These are phyloP conservation scores for Muscicapa adusta DNA, from an alignment of 2,113 vertebrate species.

Conservation along the genomic window DNA sequence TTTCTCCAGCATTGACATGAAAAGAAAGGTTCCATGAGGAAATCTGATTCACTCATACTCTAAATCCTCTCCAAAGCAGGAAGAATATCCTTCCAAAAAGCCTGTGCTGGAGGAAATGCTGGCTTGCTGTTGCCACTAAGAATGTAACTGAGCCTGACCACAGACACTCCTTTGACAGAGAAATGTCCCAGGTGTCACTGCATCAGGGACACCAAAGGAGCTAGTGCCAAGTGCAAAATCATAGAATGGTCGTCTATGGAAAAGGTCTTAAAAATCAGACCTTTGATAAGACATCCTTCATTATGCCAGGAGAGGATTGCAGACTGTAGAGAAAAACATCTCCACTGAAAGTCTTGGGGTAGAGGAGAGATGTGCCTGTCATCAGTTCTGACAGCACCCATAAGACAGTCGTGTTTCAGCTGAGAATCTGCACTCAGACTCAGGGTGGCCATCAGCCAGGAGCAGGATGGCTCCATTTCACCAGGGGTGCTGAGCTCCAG, in stretches of 20 bases:
- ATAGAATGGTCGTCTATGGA: not conserved
- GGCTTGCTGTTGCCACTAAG: not conserved
- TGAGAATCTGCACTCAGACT: not conserved
- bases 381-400: fast-evolving
- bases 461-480: too few relatives aligned
- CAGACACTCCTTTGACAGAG: not conserved
- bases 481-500: not conserved
- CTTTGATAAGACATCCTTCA: not conserved
- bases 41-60: not conserved
- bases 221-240: not conserved
- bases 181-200: not conserved
- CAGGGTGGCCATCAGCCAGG: too few relatives aligned
- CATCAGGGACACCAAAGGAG: not conserved
- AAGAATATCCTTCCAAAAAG: not conserved
- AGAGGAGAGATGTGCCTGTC: not conserved
- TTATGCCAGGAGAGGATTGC: not conserved
- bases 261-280: not conserved
- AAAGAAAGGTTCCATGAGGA: not conserved
- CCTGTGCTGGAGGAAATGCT: not conserved
- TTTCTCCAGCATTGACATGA: not conserved
- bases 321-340: not conserved
- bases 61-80: not conserved
- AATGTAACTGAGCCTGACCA: not conserved
- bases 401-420: fast-evolving
- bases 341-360: not conserved